Percentiles rank a stretch among this genome's conserved stretches.
Evolutionary conservation across 1,140 invertebrate species (phyloP).

Genomic region (Agrypnia vestita): DNA sequence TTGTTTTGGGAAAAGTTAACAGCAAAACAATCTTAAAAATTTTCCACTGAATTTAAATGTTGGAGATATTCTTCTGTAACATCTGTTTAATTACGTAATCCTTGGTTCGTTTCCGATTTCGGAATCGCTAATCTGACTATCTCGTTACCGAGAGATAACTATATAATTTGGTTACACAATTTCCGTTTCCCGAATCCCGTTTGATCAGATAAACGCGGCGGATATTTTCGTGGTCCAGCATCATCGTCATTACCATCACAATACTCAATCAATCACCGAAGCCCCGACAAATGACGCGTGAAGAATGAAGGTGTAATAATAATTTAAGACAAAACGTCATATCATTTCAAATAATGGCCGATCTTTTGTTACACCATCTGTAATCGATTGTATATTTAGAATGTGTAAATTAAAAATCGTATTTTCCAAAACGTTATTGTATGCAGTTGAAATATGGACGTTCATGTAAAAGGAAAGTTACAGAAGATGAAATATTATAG

Average conservation of each 20-base stretch:
- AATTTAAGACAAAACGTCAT: conserved; percentile 41
- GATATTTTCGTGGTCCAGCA: background rate
- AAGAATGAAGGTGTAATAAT: conserved; percentile 36
- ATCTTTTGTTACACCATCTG: background rate
- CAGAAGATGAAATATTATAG: too few relatives aligned
- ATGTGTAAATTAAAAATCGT: too few relatives aligned
- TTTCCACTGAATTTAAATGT: too few relatives aligned
- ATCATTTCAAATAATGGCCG: conserved; percentile 42
- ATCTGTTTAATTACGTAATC: too few relatives aligned
- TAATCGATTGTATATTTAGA: too few relatives aligned
- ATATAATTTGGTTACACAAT: conserved; percentile 22
- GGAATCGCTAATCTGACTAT: conserved; percentile 4
- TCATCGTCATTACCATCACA: conserved; percentile 20
- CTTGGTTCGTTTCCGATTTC: background rate
- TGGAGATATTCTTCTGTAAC: too few relatives aligned
- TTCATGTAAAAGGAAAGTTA: too few relatives aligned
- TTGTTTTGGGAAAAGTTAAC: too few relatives aligned
- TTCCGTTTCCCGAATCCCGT: conserved; percentile 16
- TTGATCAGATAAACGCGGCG: conserved; percentile 9
- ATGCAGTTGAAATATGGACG: too few relatives aligned
- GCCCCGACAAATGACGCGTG: conserved; percentile 8
- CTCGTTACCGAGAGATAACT: conserved; percentile 15
- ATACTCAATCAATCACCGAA: conserved; percentile 23
- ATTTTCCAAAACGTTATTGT: too few relatives aligned
- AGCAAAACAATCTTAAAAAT: too few relatives aligned